These are phyloP conservation scores for Cecidostiba fungosa DNA, from an alignment of 2,888 invertebrate species.

Conservation along the genomic window DNA sequence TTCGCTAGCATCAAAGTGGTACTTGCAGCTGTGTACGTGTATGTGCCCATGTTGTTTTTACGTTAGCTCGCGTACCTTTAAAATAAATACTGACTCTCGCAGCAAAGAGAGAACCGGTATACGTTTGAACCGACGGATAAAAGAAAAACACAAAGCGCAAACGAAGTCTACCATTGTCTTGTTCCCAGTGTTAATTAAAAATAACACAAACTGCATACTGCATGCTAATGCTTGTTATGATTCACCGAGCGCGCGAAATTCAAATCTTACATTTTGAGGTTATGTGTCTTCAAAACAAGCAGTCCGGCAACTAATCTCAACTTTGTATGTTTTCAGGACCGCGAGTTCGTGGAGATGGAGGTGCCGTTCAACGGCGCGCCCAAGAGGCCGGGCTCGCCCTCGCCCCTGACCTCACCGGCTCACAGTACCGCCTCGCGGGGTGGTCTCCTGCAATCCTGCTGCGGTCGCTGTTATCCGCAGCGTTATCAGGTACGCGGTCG, in stretches of 20 bases:
- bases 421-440: constrained; percentile 89
- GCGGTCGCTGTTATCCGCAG: constrained; percentile 91
- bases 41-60: not conserved
- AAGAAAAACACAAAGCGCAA: not conserved
- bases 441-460: constrained; percentile 90
- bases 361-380: constrained; percentile 96
- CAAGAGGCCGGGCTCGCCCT: constrained; percentile 94
- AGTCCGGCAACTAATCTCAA: constrained; percentile 10
- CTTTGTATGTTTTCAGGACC: constrained; percentile 85
- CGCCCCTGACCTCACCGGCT: constrained; percentile 92
- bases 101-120: not conserved
- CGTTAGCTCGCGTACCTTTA: not conserved
- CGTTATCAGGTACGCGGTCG: constrained; percentile 90
- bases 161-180: not conserved
- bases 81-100: not conserved
- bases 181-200: not conserved
- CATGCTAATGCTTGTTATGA: not conserved
- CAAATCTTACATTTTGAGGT: too few relatives aligned
- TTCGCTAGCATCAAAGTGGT: not conserved
- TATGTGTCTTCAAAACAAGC: not conserved
- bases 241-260: not conserved
- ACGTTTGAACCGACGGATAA: not conserved
- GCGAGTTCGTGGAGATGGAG: constrained; percentile 98
- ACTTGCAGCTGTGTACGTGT: not conserved
- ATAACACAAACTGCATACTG: not conserved